A percentile compares a stretch with the other conserved stretches of the same genome.
Evolutionary conservation across 1,140 invertebrate species (phyloP).

Genomic region (Eumaeus atala): DNA sequence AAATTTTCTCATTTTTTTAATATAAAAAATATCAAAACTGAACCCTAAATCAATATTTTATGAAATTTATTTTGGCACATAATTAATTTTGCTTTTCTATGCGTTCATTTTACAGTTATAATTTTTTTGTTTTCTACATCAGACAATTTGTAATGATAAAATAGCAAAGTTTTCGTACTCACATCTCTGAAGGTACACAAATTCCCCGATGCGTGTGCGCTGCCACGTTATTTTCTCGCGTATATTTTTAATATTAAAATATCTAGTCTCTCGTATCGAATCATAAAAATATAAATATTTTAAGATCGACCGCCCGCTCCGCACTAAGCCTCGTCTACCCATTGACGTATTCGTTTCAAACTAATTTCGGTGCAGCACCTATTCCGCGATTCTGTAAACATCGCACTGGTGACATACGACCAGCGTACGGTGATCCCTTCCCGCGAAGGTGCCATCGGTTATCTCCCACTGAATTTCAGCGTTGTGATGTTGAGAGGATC

Average conservation of each 20-base stretch:
- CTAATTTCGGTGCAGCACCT: conserved; percentile 70
- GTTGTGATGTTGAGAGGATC: conserved; percentile 34
- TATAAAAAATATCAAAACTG: no score
- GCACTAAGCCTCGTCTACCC: conserved; percentile 51
- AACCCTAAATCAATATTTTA: no score
- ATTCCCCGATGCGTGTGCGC: conserved; percentile 33
- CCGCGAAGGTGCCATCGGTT: conserved; percentile 24
- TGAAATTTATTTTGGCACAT: no score
- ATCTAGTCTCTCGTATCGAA: conserved; percentile 54
- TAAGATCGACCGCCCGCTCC: conserved; percentile 57
- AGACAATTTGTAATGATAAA: no score
- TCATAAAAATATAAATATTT: conserved; percentile 72
- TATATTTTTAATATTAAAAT: conserved; percentile 70
- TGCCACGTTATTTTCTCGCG: conserved; percentile 14
- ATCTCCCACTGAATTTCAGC: conserved; percentile 15
- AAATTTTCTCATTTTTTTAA: no score
- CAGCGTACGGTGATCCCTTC: conserved; percentile 34
- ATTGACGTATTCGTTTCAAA: conserved; percentile 71
- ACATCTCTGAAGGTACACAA: neutral
- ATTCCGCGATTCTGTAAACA: conserved; percentile 73
- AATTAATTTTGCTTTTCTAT: no score
- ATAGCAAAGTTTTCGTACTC: neutral
- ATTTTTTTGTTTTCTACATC: no score
- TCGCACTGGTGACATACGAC: conserved; percentile 41
- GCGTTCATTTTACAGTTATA: no score